These are phyloP conservation scores for Pseudococcus jackbeardsleyi DNA, from an alignment of 2,888 invertebrate genomes.

Conservation along the genomic window DNA sequence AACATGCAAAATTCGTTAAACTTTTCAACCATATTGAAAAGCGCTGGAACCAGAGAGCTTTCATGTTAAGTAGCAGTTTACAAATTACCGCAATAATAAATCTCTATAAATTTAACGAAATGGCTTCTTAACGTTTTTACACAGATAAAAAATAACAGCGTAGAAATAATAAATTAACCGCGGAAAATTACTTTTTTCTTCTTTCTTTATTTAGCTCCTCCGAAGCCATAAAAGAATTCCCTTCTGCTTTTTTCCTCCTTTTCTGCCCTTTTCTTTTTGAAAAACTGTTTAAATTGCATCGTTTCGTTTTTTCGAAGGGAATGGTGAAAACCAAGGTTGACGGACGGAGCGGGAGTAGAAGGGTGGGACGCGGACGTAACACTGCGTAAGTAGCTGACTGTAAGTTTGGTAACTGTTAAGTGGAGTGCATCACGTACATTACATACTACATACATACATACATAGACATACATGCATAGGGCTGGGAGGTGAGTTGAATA, in stretches of 20 bases:
- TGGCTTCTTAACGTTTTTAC: conserved; percentile 3
- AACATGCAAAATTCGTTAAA: conserved; percentile 33
- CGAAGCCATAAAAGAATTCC: conserved; percentile 1
- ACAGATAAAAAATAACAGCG: conserved; percentile 19
- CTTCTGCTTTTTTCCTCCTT: neutral
- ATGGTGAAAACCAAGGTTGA: neutral
- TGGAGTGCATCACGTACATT: no score
- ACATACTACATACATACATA: no score
- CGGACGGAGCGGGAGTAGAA: no score
- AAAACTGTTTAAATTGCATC: conserved; percentile 27
- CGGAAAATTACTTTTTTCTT: conserved; percentile 40
- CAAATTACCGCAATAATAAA: conserved; percentile 44
- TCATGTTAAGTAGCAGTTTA: conserved; percentile 44
- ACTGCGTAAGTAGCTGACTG: no score
- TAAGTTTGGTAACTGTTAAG: no score
- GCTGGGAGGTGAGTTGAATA: no score
- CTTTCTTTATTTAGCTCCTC: neutral
- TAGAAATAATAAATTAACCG: conserved; percentile 44
- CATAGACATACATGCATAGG: no score
- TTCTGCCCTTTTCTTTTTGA: neutral
- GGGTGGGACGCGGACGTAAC: no score
- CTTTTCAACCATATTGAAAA: conserved; percentile 37
- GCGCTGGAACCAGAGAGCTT: conserved; percentile 14
- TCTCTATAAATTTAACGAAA: conserved; percentile 44
- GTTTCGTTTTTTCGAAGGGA: neutral